Evolutionary conservation across 2,113 vertebrate genomes (phyloP).

Genomic region (Xenopus laevis): DNA sequence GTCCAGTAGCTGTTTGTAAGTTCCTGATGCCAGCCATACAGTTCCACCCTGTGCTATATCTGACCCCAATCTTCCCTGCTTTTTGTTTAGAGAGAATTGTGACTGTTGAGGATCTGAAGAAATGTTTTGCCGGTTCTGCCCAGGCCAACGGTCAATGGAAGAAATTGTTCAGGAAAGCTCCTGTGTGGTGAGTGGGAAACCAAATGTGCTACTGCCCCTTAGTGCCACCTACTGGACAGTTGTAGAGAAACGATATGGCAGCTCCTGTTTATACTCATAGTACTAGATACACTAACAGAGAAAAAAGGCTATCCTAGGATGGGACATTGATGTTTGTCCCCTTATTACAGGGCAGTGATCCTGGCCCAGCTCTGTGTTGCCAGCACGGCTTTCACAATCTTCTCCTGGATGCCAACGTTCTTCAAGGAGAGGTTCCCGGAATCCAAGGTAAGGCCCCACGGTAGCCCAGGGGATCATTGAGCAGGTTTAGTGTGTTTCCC

Average conservation of each 20-base stretch:
- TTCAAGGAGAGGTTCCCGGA: conserved; percentile 88
- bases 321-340: background rate
- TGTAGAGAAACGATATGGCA: no score
- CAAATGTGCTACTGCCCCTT: background rate
- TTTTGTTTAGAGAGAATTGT: conserved; percentile 70
- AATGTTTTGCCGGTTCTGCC: conserved; percentile 64
- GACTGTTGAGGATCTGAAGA: conserved; percentile 71
- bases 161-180: conserved; percentile 79
- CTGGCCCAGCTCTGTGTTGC: conserved; percentile 83
- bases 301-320: background rate
- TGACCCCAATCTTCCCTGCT: background rate
- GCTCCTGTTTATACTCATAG: no score
- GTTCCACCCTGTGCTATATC: no score
- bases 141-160: conserved; percentile 80
- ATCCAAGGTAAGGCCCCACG: conserved; percentile 74
- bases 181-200: conserved; percentile 79
- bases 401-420: conserved; percentile 95
- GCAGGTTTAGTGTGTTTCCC: no score
- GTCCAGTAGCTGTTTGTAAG: no score
- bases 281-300: background rate
- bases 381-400: conserved; percentile 87
- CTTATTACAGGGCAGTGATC: conserved; percentile 78
- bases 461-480: no score
- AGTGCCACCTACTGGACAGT: background rate
- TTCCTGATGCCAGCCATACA: no score